These are phyloP conservation scores for Callithrix jacchus DNA, from an alignment of 2,113 vertebrate species.

Conservation along the genomic window DNA sequence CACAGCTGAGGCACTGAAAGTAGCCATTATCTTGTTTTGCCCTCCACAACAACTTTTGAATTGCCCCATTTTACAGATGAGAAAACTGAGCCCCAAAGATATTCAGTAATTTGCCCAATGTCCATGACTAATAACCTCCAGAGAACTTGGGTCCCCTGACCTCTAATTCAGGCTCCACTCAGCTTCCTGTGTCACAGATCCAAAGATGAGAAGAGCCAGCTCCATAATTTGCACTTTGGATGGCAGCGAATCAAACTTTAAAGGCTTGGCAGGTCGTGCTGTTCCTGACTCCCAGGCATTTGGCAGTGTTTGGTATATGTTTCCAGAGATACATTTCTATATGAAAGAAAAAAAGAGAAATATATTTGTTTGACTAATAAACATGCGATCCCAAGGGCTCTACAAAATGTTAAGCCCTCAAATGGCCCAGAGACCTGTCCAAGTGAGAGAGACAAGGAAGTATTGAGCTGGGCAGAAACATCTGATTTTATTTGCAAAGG, in stretches of 20 bases:
- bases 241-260: slow-evolving; percentile 28
- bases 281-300: slow-evolving; percentile 61
- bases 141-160: neutral
- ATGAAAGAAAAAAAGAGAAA: neutral
- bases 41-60: neutral
- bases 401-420: slow-evolving; percentile 26
- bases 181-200: slow-evolving; percentile 36
- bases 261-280: slow-evolving; percentile 23
- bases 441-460: slow-evolving; percentile 49
- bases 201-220: slow-evolving; percentile 17
- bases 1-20: neutral
- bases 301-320: slow-evolving; percentile 22
- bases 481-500: slow-evolving; percentile 38
- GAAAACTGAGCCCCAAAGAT: neutral
- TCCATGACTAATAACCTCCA: slow-evolving; percentile 4
- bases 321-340: slow-evolving; percentile 57
- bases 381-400: slow-evolving; percentile 36
- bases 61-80: neutral
- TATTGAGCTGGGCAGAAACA: slow-evolving; percentile 48
- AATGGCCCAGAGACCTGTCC: slow-evolving; percentile 29
- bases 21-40: neutral
- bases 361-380: slow-evolving; percentile 64
- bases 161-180: slow-evolving; percentile 10
- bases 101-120: neutral
- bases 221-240: slow-evolving; percentile 53